phyloP scores from a whole-genome alignment of 1,140 invertebrate species.

The Neodiprion fabricii region DNA sequence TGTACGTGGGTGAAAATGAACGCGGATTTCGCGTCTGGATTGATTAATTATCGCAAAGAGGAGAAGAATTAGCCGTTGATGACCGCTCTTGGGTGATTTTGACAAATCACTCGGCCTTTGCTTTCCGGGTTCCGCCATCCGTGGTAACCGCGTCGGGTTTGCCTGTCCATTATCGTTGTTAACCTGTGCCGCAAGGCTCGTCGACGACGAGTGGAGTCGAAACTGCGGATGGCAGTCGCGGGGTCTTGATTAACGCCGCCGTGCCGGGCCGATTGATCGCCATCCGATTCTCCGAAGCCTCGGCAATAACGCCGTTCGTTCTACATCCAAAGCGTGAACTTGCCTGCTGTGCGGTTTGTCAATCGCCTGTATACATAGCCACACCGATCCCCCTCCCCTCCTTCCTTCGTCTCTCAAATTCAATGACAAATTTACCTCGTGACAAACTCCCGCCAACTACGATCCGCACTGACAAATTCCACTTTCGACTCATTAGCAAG shows the following conservation, averaged over 20 bases:
- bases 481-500: slow-evolving; percentile 7
- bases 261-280: slow-evolving; percentile 20
- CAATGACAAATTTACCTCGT: background rate
- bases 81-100: too few relatives aligned
- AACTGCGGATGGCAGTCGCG: background rate
- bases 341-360: background rate
- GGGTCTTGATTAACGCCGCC: background rate
- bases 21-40: too few relatives aligned
- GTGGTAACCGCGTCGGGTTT: too few relatives aligned
- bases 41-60: too few relatives aligned
- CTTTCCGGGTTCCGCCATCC: too few relatives aligned
- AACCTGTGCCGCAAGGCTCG: background rate
- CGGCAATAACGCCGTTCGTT: background rate
- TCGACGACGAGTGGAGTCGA: background rate
- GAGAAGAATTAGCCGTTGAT: too few relatives aligned
- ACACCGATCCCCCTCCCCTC: background rate
- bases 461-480: background rate
- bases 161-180: too few relatives aligned
- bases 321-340: background rate
- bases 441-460: background rate
- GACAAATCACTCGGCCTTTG: too few relatives aligned
- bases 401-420: background rate
- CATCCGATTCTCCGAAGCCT: background rate
- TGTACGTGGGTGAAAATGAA: too few relatives aligned
- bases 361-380: too few relatives aligned